These are phyloP conservation scores for Himalopsyche anomala DNA, from an alignment of 2,888 invertebrate species.

Conservation along the genomic window DNA sequence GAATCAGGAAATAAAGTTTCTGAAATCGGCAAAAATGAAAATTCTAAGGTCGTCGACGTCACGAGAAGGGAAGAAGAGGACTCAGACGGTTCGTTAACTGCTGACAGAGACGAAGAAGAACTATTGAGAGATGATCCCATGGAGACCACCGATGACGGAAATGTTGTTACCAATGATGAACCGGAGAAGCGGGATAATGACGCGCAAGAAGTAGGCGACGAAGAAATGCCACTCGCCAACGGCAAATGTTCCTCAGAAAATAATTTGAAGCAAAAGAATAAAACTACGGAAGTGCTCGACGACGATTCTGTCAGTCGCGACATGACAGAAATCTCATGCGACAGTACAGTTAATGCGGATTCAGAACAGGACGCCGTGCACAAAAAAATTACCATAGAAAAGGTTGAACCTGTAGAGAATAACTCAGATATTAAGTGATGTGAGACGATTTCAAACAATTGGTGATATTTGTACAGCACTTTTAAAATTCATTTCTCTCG, in stretches of 20 bases:
- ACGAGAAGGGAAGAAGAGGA: not conserved
- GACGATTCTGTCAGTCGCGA: slow-evolving; percentile 72
- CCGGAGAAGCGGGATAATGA: not conserved
- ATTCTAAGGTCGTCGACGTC: not conserved
- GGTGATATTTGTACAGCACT: slow-evolving; percentile 13
- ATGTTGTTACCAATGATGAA: not conserved
- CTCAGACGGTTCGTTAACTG: not conserved
- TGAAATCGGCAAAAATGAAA: not conserved
- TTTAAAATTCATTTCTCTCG: not conserved
- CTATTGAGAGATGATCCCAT: slow-evolving; percentile 31
- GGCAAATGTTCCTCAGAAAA: slow-evolving; percentile 52
- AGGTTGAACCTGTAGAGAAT: not conserved
- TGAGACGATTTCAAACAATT: slow-evolving; percentile 28
- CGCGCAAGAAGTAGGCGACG: not conserved
- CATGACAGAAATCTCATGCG: slow-evolving; percentile 71
- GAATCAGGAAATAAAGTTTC: not conserved
- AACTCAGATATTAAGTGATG: not conserved
- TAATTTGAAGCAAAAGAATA: not conserved
- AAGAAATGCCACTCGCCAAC: slow-evolving; percentile 41
- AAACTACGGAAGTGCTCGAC: slow-evolving; percentile 64
- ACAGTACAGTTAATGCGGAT: slow-evolving; percentile 36
- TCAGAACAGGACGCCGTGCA: slow-evolving; percentile 45
- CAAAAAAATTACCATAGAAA: slow-evolving; percentile 35
- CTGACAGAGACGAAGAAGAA: not conserved
- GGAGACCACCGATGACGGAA: slow-evolving; percentile 16